Evolutionary conservation across 2,797 vertebrate genomes (phyloP), one percentile per base, ranked within the genome.

Genomic region (Paedocypris micromegethes): DNA sequence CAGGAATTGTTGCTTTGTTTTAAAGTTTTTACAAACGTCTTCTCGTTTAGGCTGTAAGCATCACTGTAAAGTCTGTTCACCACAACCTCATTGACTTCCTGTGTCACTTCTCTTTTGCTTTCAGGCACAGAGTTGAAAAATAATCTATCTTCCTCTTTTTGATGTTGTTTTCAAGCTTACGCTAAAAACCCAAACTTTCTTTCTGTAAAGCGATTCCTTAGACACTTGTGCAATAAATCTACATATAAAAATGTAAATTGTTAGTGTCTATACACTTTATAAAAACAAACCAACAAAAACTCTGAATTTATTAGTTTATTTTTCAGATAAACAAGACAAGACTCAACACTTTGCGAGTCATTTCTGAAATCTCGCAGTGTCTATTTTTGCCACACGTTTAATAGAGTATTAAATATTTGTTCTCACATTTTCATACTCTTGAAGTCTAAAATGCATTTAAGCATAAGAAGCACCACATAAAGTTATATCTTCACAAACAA

Each of bases 1-100:
- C 74, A 0, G 48, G 70, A 58, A 9, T 44, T 66, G 62, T 7
- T 45, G 59, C 42, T 52, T 55, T 76, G 43, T 68, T 48, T 55
- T 40, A 58, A 56, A 48, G 49, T 69, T 56, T 72, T 45, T 66
- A 48, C 57, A 56, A 58, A 52, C 57, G 23, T 78, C 72, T 58
- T 68, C 37, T 60, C 71, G 75, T 68, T 23, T 23, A 64, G 6
- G 6, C 53, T 66, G 49, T 72, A 63, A 75, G 55, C 65, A 6
- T 23, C 40, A 67, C 46, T 50, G 3, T 68, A 49, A 58, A 48
- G 60, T 72, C 64, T 79, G 65, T 74, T 37, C 78, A 83, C 82
- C 78, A 61, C 84, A 79, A 87, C 83, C 82, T 84, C 82, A 82
- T 62, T 75, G 72, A 87, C 86, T 91, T 91, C 89, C 89, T 90